Percentiles rank a stretch among this genome's conserved stretches.
phyloP scores from a whole-genome alignment of 2,888 invertebrate genomes.

The Machimus rusticus region DNA sequence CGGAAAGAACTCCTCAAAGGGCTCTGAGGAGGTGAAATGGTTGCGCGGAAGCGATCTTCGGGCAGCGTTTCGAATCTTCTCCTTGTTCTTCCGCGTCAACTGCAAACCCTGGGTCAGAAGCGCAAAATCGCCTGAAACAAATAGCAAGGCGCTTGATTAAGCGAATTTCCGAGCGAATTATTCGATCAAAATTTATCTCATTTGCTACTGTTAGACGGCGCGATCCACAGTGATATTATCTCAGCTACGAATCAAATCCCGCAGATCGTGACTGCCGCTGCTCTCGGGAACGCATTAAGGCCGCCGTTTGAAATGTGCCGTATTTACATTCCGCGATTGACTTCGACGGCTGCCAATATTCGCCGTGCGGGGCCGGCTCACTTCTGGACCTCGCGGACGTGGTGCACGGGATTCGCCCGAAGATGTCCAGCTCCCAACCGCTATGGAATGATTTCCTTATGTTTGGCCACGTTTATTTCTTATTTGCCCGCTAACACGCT shows the following conservation, averaged over 20 bases:
- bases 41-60: neutral
- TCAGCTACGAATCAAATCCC: constrained; percentile 11
- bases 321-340: constrained; percentile 41
- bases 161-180: neutral
- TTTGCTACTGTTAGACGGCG: constrained; percentile 7
- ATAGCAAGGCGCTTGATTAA: neutral
- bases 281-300: constrained; percentile 37
- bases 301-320: constrained; percentile 43
- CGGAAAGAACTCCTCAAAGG: neutral
- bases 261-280: constrained; percentile 27
- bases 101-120: neutral
- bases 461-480: constrained; percentile 36
- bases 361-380: neutral
- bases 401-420: neutral
- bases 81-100: neutral
- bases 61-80: neutral
- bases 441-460: constrained; percentile 43
- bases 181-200: constrained; percentile 9
- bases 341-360: neutral
- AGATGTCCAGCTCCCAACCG: constrained; percentile 6
- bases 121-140: neutral
- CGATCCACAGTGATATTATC: neutral
- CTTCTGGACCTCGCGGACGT: neutral
- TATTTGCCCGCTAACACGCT: constrained; percentile 31
- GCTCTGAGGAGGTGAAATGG: neutral